Percentiles rank a stretch among this genome's conserved stretches.
Evolutionary conservation across 2,113 vertebrate genomes (phyloP).

Genomic region (Marmota flaviventris): DNA sequence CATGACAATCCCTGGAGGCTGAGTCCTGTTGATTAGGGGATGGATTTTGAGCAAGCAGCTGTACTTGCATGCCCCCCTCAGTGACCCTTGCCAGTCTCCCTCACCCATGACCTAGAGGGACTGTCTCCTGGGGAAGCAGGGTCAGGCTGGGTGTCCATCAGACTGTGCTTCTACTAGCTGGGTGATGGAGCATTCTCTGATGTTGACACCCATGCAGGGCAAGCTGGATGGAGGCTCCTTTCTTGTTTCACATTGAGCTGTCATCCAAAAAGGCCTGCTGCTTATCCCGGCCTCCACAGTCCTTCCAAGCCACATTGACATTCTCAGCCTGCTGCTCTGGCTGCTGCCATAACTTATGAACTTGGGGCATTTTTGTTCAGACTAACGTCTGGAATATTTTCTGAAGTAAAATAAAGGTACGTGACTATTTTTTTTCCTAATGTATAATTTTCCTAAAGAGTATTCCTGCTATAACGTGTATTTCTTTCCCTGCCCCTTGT

Average conservation of each 20-base stretch:
- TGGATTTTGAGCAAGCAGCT: constrained; percentile 77
- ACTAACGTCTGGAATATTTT: background rate
- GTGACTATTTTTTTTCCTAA: background rate
- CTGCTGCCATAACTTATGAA: constrained; percentile 24
- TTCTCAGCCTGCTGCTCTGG: background rate
- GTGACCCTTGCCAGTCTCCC: constrained; percentile 78
- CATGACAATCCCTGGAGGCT: constrained; percentile 70
- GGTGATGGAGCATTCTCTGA: constrained; percentile 80
- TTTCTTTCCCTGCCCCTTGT: constrained; percentile 41
- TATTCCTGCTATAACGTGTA: background rate
- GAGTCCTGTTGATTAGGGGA: constrained; percentile 81
- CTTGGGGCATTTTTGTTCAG: background rate
- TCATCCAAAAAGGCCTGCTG: constrained; percentile 59
- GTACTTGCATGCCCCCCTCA: constrained; percentile 37
- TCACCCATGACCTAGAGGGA: constrained; percentile 79
- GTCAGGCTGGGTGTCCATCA: constrained; percentile 76
- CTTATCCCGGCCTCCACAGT: constrained; percentile 1
- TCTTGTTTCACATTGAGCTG: constrained; percentile 76
- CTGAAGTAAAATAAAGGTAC: constrained; percentile 45
- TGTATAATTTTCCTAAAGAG: constrained; percentile 57
- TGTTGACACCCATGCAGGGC: constrained; percentile 65
- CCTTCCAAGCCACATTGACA: background rate
- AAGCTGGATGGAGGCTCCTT: background rate
- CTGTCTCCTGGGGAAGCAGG: constrained; percentile 68
- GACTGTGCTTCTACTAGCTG: constrained; percentile 62